These are phyloP conservation scores for Thomomys bottae DNA, from an alignment of 2,113 vertebrate species.

Conservation along the genomic window DNA sequence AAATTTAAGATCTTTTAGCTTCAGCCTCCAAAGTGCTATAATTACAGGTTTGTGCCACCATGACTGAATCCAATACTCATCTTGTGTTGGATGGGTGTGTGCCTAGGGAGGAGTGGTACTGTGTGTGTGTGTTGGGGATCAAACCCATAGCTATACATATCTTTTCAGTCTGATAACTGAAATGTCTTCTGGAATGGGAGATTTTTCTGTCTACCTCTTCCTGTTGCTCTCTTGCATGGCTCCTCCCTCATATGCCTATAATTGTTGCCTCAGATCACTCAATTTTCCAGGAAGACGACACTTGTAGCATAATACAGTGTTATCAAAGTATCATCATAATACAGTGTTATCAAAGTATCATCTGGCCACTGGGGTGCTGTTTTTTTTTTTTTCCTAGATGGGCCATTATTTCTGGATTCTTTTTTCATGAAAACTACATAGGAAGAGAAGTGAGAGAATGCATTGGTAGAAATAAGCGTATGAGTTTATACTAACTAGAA, in stretches of 20 bases:
- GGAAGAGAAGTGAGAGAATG: neutral
- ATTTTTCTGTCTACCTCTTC: neutral
- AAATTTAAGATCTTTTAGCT: neutral
- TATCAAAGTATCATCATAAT: neutral
- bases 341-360: neutral
- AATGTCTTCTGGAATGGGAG: neutral
- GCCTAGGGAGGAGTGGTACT: fast-evolving
- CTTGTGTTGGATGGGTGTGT: neutral
- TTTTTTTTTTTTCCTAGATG: neutral
- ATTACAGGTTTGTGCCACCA: too few relatives aligned
- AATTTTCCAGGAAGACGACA: neutral
- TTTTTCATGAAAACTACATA: neutral
- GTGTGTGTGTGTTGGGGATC: neutral
- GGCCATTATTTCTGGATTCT: neutral
- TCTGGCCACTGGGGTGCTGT: neutral
- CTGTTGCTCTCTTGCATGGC: neutral
- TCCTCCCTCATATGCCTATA: neutral
- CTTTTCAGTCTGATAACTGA: neutral
- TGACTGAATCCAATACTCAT: neutral
- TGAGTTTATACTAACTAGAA: neutral
- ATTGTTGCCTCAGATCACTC: neutral
- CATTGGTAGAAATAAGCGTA: neutral
- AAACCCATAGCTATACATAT: too few relatives aligned
- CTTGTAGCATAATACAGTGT: neutral
- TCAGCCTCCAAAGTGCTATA: neutral